Base-by-base conservation (phyloP, 2,797 vertebrate genomes). In the Esox lucius region DNA sequence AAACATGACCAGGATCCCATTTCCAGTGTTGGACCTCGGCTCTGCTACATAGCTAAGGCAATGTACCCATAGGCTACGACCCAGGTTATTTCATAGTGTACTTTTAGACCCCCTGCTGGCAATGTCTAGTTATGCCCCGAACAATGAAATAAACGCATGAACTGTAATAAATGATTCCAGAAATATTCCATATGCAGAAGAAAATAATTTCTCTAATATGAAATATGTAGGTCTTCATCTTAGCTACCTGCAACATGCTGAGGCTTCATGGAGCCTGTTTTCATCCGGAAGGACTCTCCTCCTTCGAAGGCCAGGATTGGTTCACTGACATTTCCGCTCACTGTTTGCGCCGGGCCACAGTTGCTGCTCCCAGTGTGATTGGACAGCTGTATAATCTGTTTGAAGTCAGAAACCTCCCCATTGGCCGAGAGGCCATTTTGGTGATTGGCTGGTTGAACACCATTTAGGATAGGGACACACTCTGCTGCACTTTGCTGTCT, bases 241-340 rank as follows among this genome's bases (percentile, higher is more conserved):
- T 3, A 61, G 5, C 39, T 86, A 99, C 97, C 97, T 95, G 97
- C 95, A 49, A 97, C 95, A 83, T 97, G 97, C 79, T 95, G 94
- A 0, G 97, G 93, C 78, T 97, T 94, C 88, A 98, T 96, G 2
- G 95, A 91, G 81, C 95, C 94, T 0, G 96, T 90, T 86, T 96
- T 97, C 93, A 96, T 98, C 86, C 97, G 92, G 91, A 97, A 98
- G 5, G 95, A 89, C 81, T 97, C 96, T 76, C 93, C 95, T 56
- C 94, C 95, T 0, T 95, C 92, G 0, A 97, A 97, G n/a, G 94
- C 91, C 85, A 96, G 91, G 88, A 97, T 95, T 22, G 95, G 90
- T 76, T 95, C 89, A 35, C 80, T 66, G 19, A 87, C 86, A 68
- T 86, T 83, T 31, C 80, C 84, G 17, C 84, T 75, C 82, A 85